phyloP scores from a whole-genome alignment of 2,797 vertebrate species.

The Epinephelus malabaricus region DNA sequence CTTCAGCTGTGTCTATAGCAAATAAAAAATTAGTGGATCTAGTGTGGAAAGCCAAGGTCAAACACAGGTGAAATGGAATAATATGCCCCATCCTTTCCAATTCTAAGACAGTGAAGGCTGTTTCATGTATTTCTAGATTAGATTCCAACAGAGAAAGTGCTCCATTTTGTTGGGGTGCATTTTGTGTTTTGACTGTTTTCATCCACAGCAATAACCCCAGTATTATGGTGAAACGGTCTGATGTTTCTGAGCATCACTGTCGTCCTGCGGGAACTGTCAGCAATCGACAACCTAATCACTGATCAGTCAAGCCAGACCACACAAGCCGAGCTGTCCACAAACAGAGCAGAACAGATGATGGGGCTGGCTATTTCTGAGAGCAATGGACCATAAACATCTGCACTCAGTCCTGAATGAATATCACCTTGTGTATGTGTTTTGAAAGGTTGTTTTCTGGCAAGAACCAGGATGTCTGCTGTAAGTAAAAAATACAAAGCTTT shows the following conservation, averaged over 20 bases:
- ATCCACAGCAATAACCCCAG: not conserved
- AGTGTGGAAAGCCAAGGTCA: constrained; percentile 20
- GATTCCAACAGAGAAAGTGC: not conserved
- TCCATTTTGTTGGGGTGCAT: not conserved
- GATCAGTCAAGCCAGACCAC: constrained; percentile 54
- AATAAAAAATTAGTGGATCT: constrained; percentile 6
- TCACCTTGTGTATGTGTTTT: constrained; percentile 9
- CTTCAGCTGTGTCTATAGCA: not conserved
- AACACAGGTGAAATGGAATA: not conserved
- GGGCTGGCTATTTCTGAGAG: constrained; percentile 41
- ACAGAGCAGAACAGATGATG: constrained; percentile 32
- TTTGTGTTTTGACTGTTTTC: not conserved
- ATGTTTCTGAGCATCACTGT: constrained; percentile 20
- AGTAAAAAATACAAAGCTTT: constrained; percentile 1
- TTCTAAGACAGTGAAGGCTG: not conserved
- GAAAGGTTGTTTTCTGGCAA: constrained; percentile 38
- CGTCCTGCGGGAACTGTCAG: not conserved
- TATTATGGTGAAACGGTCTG: not conserved
- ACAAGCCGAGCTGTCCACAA: constrained; percentile 17
- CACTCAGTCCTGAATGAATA: constrained; percentile 38
- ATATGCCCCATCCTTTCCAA: constrained; percentile 5
- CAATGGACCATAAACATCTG: constrained; percentile 37
- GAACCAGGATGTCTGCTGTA: constrained; percentile 11
- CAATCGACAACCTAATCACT: constrained; percentile 52
- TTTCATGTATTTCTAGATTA: not conserved